Percentiles rank a stretch among this genome's conserved stretches.
Evolutionary conservation across 2,797 vertebrate species (phyloP).

Genomic region (Lutjanus campechanus): DNA sequence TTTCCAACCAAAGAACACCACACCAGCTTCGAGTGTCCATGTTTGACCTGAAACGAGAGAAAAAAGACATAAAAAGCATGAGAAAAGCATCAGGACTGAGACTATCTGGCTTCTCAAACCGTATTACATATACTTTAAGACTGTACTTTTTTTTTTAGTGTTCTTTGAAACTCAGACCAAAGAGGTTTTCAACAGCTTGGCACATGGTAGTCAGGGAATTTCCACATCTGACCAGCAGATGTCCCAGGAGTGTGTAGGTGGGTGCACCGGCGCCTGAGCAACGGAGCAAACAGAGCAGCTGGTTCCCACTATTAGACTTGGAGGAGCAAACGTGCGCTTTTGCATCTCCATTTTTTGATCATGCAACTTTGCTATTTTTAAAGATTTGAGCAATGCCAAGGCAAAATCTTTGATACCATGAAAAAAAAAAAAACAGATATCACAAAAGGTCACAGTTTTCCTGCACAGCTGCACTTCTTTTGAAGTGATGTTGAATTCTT

Average conservation of each 20-base stretch:
- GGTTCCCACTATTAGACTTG: too few species aligned
- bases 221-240: constrained; percentile 51
- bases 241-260: constrained; percentile 15
- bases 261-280: neutral
- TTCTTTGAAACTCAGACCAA: constrained; percentile 27
- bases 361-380: too few species aligned
- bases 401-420: too few species aligned
- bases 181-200: constrained; percentile 14
- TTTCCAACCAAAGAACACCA: constrained; percentile 94
- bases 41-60: constrained; percentile 90
- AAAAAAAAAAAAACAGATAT: too few species aligned
- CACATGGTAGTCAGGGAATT: constrained; percentile 19
- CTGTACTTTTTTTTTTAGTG: neutral
- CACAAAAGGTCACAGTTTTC: too few species aligned
- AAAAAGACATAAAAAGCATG: neutral
- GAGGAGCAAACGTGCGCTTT: too few species aligned
- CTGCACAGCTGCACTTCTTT: too few species aligned
- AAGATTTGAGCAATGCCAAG: too few species aligned
- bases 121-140: constrained; percentile 1
- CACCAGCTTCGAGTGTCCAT: constrained; percentile 96
- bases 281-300: too few species aligned
- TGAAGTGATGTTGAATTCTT: too few species aligned
- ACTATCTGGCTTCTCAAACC: neutral
- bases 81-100: neutral
- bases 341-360: too few species aligned